Base-by-base conservation (phyloP, 1,140 invertebrate genomes). In the Elysia chlorotica region DNA sequence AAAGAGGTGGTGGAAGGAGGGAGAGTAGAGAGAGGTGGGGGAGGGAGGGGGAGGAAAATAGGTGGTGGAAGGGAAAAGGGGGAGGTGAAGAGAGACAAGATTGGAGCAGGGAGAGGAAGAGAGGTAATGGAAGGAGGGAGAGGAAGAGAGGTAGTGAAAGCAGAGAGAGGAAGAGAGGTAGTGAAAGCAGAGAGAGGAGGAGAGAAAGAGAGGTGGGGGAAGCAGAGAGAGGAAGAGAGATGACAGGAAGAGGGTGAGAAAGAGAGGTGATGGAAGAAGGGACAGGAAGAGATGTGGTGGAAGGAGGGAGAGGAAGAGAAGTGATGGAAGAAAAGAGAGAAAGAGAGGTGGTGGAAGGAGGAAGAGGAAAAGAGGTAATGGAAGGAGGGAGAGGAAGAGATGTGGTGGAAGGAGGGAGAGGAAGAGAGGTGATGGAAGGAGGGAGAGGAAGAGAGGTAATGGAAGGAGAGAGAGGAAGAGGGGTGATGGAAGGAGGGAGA, bases 401-500 rank as follows among this genome's bases (percentile, higher is more conserved):
- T n/a, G 23, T n/a, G 6, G 31, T n/a, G 35, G n/a, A 28, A 0
- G 23, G 25, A 38, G 25, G 6, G 35, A 38, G 25, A 37, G 41
- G 35, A 65, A 37, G n/a, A 14, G 23, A 23, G 41, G 2, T 37
- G 63, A 37, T 17, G 1, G 63, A 65, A 37, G 23, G 35, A 37
- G 35, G 41, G 48, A 68, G 66, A 54, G 66, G 48, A 28, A 54
- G 28, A 68, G 41, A 54, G 35, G 38, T 25, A 65, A 23, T 17
- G 35, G 25, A 28, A 65, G n/a, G n/a, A n/a, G n/a, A 31, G n/a
- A n/a, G n/a, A n/a, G n/a, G 31, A 30, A 33, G 17, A 25, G 25
- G 37, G 28, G 21, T 5, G 33, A 28, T 4, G 65, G 25, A 23
- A 48, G 28, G 23, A 25, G 33, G n/a, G 25, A 31, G 33, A 31